Evolutionary conservation across 2,113 vertebrate genomes (phyloP).

Genomic region (Noctilio leporinus): DNA sequence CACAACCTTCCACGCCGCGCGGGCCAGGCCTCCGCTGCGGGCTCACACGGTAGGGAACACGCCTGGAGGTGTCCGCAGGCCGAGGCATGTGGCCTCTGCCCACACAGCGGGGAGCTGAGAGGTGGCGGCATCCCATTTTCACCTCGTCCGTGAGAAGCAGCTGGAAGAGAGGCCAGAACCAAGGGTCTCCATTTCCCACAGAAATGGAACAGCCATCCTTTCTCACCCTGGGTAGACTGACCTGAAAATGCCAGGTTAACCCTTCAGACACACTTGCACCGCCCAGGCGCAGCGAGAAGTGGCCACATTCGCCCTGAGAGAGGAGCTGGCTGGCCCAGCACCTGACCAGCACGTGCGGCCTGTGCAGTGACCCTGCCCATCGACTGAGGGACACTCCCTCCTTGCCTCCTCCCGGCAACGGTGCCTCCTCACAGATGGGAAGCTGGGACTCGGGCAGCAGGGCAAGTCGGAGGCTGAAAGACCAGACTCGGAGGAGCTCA

Average conservation of each 20-base stretch:
- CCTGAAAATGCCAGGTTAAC: neutral
- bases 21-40: neutral
- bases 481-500: neutral
- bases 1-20: neutral
- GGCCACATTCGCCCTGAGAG: neutral
- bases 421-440: neutral
- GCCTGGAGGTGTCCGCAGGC: neutral
- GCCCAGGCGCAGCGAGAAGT: neutral
- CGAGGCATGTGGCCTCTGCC: neutral
- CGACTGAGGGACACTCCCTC: neutral
- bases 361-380: accelerated
- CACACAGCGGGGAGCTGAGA: neutral
- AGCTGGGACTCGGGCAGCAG: slow-evolving; percentile 49
- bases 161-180: slow-evolving; percentile 40
- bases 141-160: slow-evolving; percentile 43
- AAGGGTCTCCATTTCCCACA: neutral
- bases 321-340: accelerated
- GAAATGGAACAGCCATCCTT: slow-evolving; percentile 26
- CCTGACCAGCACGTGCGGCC: neutral
- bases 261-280: neutral
- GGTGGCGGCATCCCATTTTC: slow-evolving; percentile 46
- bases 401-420: neutral
- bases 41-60: neutral
- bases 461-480: neutral
- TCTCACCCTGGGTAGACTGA: neutral